These are phyloP conservation scores for Actinia equina DNA, from an alignment of 64 coral and sea anemone species.

Conservation along the genomic window DNA sequence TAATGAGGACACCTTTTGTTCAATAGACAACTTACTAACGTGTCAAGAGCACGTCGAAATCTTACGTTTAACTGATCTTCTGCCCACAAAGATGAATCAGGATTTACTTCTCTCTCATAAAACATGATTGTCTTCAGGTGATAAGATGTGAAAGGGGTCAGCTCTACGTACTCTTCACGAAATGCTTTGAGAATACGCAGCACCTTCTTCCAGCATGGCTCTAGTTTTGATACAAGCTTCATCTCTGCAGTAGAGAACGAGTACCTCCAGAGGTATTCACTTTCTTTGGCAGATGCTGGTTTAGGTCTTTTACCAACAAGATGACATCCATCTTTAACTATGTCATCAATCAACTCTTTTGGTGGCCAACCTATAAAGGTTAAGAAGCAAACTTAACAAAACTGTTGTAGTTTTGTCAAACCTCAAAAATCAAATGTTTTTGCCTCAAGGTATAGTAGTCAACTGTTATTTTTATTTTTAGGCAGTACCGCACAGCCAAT, in stretches of 20 bases:
- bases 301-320: slow-evolving; percentile 62
- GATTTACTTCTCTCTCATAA: slow-evolving; percentile 44
- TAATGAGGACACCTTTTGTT: neutral
- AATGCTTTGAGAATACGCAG: slow-evolving; percentile 46
- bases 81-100: neutral
- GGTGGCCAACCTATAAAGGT: slow-evolving; percentile 36
- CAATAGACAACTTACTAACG: neutral
- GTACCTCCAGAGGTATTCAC: slow-evolving; percentile 20
- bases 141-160: slow-evolving; percentile 49
- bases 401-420: neutral
- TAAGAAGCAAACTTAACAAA: neutral
- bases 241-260: slow-evolving; percentile 53
- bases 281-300: neutral
- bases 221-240: slow-evolving; percentile 7
- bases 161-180: neutral
- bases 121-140: slow-evolving; percentile 72
- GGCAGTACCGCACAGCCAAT: too few relatives aligned
- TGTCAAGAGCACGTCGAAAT: slow-evolving; percentile 29
- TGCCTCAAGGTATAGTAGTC: too few relatives aligned
- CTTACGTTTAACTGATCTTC: neutral
- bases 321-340: slow-evolving; percentile 44
- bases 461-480: too few relatives aligned
- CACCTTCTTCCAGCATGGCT: slow-evolving; percentile 32
- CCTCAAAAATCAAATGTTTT: too few relatives aligned
- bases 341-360: neutral